phyloP scores from a whole-genome alignment of 2,113 vertebrate genomes.

The Gulo gulo region DNA sequence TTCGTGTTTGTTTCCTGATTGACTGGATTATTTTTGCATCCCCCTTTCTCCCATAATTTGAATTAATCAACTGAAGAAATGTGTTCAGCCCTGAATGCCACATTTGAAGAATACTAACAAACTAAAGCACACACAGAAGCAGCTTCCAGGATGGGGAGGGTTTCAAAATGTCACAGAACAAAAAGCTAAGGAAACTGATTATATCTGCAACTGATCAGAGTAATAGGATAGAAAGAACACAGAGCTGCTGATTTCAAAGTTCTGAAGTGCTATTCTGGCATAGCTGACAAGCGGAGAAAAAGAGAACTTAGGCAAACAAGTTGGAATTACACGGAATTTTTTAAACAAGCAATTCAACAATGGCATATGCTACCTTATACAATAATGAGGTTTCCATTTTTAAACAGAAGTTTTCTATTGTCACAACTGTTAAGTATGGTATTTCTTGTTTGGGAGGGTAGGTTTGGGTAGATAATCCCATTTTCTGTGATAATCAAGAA shows the following conservation, averaged over 20 bases:
- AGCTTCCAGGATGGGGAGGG: not conserved
- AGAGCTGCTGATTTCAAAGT: not conserved
- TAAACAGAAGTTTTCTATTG: conserved; percentile 18
- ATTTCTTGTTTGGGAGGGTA: not conserved
- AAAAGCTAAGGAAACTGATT: not conserved
- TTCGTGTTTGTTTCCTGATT: not conserved
- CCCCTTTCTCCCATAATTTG: not conserved
- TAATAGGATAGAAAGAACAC: not conserved
- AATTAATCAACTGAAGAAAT: conserved; percentile 21
- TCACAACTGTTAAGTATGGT: not conserved
- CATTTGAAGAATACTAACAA: conserved; percentile 41
- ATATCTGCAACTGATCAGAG: not conserved
- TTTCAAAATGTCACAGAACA: not conserved
- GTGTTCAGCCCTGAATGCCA: not conserved
- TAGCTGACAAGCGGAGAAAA: not conserved
- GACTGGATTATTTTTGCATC: conserved; percentile 18
- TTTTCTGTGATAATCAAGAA: not conserved
- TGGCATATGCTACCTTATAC: not conserved
- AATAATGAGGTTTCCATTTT: conserved; percentile 26
- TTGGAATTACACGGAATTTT: not conserved
- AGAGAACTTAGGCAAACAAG: not conserved
- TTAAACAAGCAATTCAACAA: conserved; percentile 20
- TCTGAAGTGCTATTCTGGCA: not conserved
- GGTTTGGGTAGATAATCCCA: not conserved
- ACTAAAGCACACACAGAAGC: not conserved